These are phyloP conservation scores for Galeopterus variegatus DNA, from an alignment of 2,113 vertebrate species.

Conservation along the genomic window DNA sequence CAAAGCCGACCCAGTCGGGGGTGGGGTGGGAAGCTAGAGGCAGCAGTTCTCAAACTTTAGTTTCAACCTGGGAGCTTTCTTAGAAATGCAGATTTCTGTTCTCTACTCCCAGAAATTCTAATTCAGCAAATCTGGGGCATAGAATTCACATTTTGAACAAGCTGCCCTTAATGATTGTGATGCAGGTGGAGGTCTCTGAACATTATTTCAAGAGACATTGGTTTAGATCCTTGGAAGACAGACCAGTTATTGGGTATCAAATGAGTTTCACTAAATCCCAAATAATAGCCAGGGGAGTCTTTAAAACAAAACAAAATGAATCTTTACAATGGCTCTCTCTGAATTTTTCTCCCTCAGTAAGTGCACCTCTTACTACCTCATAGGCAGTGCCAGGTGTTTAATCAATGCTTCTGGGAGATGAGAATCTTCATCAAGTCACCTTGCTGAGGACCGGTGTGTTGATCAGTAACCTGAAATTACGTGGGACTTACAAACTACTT, in stretches of 20 bases:
- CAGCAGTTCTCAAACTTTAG: neutral
- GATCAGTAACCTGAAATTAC: neutral
- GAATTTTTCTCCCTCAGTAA: neutral
- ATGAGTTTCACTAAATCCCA: conserved; percentile 54
- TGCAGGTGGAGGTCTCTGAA: neutral
- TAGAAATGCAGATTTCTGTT: neutral
- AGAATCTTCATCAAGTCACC: neutral
- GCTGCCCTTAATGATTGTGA: neutral
- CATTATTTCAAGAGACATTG: neutral
- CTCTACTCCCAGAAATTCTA: neutral
- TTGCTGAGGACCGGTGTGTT: neutral
- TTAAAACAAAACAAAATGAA: neutral
- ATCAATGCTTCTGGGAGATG: neutral
- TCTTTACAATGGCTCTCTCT: neutral
- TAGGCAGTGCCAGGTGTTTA: neutral
- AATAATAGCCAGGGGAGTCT: conserved; percentile 45
- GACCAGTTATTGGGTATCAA: conserved; percentile 17
- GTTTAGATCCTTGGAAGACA: neutral
- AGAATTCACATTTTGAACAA: neutral
- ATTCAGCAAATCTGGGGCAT: neutral
- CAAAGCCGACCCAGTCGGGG: neutral
- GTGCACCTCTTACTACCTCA: neutral
- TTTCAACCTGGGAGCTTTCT: neutral
- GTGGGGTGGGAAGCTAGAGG: neutral
- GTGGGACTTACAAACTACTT: neutral